Evolutionary conservation across 2,888 invertebrate genomes (phyloP), one percentile per base, ranked within the genome.

Genomic region (Hyposoter dolosus): DNA sequence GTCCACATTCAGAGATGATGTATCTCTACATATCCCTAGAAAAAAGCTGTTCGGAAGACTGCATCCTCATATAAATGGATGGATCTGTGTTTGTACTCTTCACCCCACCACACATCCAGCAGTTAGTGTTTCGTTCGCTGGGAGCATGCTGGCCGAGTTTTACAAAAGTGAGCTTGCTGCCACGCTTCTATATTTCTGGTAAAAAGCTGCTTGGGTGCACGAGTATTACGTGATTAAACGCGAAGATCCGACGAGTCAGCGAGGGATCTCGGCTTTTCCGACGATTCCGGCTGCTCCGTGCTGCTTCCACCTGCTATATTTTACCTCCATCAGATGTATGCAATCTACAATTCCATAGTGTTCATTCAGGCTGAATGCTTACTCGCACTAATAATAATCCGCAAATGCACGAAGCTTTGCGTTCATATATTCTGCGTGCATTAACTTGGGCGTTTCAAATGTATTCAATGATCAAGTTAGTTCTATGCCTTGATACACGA

Each of bases 191-290:
- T 40, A 40, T 40, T 66, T n/a, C 68, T 28, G 69, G 28, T 63
- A 53, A 60, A 60, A 63, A 53, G 80, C 63, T 71, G 71, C 43
- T 40, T 65, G 17, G 45, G 45, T 53, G 68, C 47, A 50, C 43
- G 68, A 69, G 47, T 65, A 65, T 40, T 60, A 82, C 50, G 79
- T 78, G 85, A 85, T 82, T 85, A 82, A 79, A 76, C 53, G 72
- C 47, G 78, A 83, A 85, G 71, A 80, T 76, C 80, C 76, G 79
- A 60, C 79, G 82, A 83, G 79, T 85, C 82, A 85, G 83, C 68
- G 43, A 60, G 23, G 72, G 19, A 60, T 71, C 47, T 72, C 28
- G 71, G 79, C 28, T 80, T 80, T 75, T 45, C 76, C 32, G 69
- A 69, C 75, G 72, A 82, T 68, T 83, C 60, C 32, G 50, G 19